Evolutionary conservation across 2,797 vertebrate species (phyloP).

Genomic region (Coracias cyanogaster): DNA sequence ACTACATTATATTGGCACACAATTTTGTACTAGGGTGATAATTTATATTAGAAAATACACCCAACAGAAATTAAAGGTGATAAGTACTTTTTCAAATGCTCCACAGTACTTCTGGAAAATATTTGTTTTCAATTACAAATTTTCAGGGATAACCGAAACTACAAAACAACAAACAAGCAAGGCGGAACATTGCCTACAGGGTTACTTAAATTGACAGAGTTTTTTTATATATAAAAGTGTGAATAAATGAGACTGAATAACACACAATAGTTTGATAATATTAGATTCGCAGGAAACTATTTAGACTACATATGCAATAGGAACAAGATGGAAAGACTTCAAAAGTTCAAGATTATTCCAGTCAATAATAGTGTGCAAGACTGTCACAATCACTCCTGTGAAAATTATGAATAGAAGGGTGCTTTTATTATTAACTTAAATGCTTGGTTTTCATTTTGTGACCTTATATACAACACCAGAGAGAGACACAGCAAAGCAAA

Average conservation of each 20-base stretch:
- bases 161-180: slow-evolving; percentile 39
- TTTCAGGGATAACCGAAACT: slow-evolving; percentile 43
- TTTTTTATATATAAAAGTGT: slow-evolving; percentile 33
- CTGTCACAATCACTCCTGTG: not conserved
- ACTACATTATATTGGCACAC: not conserved
- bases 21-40: not conserved
- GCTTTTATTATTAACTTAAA: not conserved
- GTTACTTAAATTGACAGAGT: slow-evolving; percentile 31
- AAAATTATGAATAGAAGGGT: not conserved
- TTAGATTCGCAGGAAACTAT: not conserved
- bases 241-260: not conserved
- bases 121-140: slow-evolving; percentile 40
- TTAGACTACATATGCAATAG: slow-evolving; percentile 19
- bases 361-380: not conserved
- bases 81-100: slow-evolving; percentile 18
- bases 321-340: not conserved
- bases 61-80: not conserved
- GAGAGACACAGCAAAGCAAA: not conserved
- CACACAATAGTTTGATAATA: not conserved
- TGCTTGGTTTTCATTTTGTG: not conserved
- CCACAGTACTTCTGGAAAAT: slow-evolving; percentile 6
- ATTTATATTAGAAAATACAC: not conserved
- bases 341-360: not conserved
- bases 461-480: not conserved
- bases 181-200: slow-evolving; percentile 22